phyloP scores from a whole-genome alignment of 2,888 invertebrate species.

The Microchrysa polita region DNA sequence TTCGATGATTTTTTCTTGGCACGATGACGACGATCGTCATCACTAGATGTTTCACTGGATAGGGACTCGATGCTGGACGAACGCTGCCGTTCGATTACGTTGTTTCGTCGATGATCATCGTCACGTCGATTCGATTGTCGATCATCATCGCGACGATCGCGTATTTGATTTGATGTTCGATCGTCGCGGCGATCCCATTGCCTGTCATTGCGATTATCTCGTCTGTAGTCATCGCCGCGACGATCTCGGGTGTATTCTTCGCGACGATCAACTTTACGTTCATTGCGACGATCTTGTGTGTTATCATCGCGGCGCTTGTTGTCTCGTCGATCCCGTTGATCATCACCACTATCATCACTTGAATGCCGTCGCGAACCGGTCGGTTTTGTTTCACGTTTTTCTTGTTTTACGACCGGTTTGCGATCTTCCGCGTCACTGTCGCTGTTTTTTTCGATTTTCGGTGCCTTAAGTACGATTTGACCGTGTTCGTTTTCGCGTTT shows the following conservation, averaged over 20 bases:
- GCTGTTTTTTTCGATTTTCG: slow-evolving; percentile 11
- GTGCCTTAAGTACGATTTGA: slow-evolving; percentile 56
- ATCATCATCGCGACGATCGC: slow-evolving; percentile 1
- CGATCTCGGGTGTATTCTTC: neutral
- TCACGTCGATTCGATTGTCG: too few relatives aligned
- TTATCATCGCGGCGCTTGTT: neutral
- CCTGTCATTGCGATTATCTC: neutral
- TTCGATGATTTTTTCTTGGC: slow-evolving; percentile 53
- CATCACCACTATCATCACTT: neutral
- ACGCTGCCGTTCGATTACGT: neutral
- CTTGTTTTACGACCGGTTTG: slow-evolving; percentile 17
- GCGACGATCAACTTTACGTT: too few relatives aligned
- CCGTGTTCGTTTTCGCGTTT: slow-evolving; percentile 63
- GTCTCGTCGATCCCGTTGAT: neutral
- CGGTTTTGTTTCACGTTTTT: neutral
- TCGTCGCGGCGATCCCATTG: neutral
- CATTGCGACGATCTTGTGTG: too few relatives aligned
- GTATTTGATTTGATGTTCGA: too few relatives aligned
- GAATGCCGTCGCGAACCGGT: slow-evolving; percentile 17
- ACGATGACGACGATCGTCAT: slow-evolving; percentile 49
- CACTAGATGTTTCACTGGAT: neutral
- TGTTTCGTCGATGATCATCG: neutral
- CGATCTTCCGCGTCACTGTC: slow-evolving; percentile 23
- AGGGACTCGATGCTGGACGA: slow-evolving; percentile 41
- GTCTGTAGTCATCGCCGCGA: neutral